These are phyloP conservation scores for Fregata magnificens DNA, from an alignment of 2,113 vertebrate species.

Conservation along the genomic window DNA sequence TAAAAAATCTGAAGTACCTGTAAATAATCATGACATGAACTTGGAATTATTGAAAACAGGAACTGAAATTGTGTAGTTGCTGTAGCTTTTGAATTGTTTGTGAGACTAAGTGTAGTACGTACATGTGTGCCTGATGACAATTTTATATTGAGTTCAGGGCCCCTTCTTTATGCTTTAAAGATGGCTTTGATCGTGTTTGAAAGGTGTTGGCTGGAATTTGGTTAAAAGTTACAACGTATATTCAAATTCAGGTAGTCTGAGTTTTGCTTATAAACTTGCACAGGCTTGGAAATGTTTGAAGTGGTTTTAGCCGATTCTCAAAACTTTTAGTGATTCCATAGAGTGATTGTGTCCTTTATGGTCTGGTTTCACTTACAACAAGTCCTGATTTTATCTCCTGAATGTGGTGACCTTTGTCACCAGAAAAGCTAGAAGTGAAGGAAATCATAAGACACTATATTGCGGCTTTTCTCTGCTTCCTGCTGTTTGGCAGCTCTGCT, in stretches of 20 bases:
- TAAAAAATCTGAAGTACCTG: background rate
- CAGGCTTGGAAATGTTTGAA: background rate
- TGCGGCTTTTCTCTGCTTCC: background rate
- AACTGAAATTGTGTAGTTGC: background rate
- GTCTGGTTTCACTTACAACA: background rate
- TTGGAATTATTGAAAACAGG: background rate
- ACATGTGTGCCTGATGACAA: background rate
- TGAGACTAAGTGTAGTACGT: background rate
- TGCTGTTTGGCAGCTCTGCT: background rate
- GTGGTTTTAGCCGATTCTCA: background rate
- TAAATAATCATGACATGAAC: background rate
- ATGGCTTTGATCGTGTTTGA: background rate
- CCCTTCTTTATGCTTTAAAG: background rate
- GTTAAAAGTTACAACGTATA: background rate
- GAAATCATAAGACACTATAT: background rate
- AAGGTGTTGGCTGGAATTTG: background rate
- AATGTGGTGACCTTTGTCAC: background rate
- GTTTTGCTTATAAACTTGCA: background rate
- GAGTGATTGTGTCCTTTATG: background rate
- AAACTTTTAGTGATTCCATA: background rate
- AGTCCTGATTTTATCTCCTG: background rate
- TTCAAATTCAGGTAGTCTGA: background rate
- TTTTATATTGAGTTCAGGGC: background rate
- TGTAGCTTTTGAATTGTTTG: background rate
- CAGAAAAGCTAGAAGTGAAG: background rate